Evolutionary conservation across 2,888 invertebrate species (phyloP).

Genomic region (Eubasilissa splendida): DNA sequence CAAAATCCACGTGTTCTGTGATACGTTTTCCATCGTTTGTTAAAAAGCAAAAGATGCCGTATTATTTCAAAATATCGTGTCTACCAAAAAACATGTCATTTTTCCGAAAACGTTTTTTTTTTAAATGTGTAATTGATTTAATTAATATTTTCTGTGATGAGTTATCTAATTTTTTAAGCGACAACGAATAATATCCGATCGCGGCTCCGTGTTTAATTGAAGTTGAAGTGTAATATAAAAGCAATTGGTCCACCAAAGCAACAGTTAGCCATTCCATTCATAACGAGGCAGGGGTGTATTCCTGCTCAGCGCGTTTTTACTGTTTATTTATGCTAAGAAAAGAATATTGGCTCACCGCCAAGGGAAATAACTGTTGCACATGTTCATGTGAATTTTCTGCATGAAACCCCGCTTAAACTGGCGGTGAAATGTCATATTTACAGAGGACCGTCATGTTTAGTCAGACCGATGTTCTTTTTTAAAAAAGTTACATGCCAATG

Average conservation of each 20-base stretch:
- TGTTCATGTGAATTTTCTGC: slow-evolving; percentile 7
- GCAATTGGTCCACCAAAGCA: slow-evolving; percentile 30
- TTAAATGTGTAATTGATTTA: neutral
- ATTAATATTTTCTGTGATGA: neutral
- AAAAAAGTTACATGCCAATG: no score
- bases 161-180: neutral
- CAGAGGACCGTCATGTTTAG: no score
- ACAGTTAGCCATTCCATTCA: slow-evolving; percentile 50
- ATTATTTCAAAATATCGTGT: slow-evolving; percentile 3
- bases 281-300: slow-evolving; percentile 43
- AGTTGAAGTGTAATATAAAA: neutral
- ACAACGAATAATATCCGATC: neutral
- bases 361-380: slow-evolving; percentile 23
- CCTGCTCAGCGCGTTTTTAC: slow-evolving; percentile 11
- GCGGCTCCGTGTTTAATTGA: slow-evolving; percentile 11
- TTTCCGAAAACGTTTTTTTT: neutral
- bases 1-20: neutral
- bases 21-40: no score
- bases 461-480: no score
- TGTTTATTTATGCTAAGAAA: slow-evolving; percentile 32
- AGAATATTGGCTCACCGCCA: slow-evolving; percentile 23
- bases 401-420: neutral
- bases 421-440: no score
- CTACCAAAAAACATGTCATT: neutral
- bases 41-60: neutral